These are phyloP conservation scores for Mus musculus DNA, from an alignment of 2,113 vertebrate species.

Conservation along the genomic window DNA sequence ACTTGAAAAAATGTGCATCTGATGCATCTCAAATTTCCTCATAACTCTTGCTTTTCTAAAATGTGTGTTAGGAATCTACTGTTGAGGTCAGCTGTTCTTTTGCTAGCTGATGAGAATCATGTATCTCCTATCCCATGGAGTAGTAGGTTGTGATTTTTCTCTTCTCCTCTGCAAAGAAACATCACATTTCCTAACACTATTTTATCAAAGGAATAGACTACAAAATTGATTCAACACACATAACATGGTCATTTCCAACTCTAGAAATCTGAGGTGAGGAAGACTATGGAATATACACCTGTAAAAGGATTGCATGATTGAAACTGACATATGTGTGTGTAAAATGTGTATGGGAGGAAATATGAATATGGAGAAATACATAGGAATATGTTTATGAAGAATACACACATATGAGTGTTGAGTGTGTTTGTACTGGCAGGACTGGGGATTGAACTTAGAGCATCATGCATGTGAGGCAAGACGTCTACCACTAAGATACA, in stretches of 20 bases:
- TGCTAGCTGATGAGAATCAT: background rate
- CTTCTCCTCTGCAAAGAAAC: background rate
- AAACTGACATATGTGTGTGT: background rate
- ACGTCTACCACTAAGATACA: background rate
- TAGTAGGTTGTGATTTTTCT: background rate
- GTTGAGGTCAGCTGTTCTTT: background rate
- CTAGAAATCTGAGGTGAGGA: background rate
- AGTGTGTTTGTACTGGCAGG: background rate
- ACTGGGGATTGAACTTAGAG: background rate
- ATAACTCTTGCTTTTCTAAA: conserved; percentile 36
- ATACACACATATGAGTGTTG: background rate
- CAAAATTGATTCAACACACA: background rate
- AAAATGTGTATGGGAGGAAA: background rate
- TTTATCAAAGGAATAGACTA: conserved; percentile 7
- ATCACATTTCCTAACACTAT: background rate
- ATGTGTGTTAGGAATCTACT: background rate
- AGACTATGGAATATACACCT: background rate
- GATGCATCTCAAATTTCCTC: conserved; percentile 49
- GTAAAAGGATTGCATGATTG: background rate
- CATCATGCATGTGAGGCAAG: background rate
- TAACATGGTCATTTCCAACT: background rate
- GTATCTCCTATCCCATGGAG: background rate
- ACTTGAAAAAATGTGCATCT: conserved; percentile 31
- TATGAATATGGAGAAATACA: background rate
- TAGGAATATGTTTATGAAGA: background rate